phyloP scores from a whole-genome alignment of 2,888 invertebrate genomes.

The Eudemis profundana region DNA sequence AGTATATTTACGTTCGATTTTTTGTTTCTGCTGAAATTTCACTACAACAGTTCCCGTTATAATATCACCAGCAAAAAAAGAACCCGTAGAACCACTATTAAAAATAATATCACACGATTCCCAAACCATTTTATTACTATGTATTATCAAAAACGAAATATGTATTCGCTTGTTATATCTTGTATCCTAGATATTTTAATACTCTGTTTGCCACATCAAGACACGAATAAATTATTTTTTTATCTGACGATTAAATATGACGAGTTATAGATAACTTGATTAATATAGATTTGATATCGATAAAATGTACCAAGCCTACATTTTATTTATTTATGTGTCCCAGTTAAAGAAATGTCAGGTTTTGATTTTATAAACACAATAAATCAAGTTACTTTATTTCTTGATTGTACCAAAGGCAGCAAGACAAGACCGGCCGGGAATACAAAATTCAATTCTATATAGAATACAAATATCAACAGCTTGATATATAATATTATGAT shows the following conservation, averaged over 20 bases:
- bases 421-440: neutral
- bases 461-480: too few relatives aligned
- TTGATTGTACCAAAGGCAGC: neutral
- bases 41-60: constrained; percentile 73
- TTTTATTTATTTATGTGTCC: neutral
- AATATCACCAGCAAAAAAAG: constrained; percentile 73
- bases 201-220: too few relatives aligned
- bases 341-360: neutral
- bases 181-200: too few relatives aligned
- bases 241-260: constrained; percentile 30
- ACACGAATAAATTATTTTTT: constrained; percentile 21
- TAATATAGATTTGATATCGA: constrained; percentile 11
- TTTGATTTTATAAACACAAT: neutral
- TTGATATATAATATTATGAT: too few relatives aligned
- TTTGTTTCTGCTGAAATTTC: constrained; percentile 64
- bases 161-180: constrained; percentile 43
- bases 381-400: neutral
- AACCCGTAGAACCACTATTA: constrained; percentile 68
- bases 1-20: constrained; percentile 64
- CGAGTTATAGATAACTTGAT: constrained; percentile 21
- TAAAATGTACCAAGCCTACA: too few relatives aligned
- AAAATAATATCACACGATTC: constrained; percentile 64
- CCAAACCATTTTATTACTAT: constrained; percentile 61
- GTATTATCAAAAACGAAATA: constrained; percentile 45
- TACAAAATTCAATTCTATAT: too few relatives aligned